Evolutionary conservation across 2,113 vertebrate genomes (phyloP).

Genomic region (Tetraodon nigroviridis): DNA sequence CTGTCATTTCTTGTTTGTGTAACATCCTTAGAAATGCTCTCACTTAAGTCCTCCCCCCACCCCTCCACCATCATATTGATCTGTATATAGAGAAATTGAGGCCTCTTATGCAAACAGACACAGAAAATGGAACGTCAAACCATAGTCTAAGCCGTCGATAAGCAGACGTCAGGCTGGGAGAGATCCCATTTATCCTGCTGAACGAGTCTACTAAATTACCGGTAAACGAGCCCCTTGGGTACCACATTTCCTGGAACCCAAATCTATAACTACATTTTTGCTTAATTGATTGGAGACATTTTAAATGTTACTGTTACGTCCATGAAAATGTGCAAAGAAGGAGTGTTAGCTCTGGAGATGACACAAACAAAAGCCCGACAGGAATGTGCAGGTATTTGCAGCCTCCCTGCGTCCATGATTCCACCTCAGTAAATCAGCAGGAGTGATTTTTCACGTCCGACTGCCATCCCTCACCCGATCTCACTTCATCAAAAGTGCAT

Average conservation of each 20-base stretch:
- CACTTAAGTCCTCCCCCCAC: slow-evolving; percentile 25
- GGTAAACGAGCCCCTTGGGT: slow-evolving; percentile 29
- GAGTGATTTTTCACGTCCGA: slow-evolving; percentile 48
- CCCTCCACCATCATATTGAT: slow-evolving; percentile 6
- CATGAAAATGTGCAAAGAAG: slow-evolving; percentile 18
- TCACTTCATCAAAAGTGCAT: slow-evolving; percentile 51
- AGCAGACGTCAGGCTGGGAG: slow-evolving; percentile 24
- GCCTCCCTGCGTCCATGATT: background rate
- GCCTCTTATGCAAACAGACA: background rate
- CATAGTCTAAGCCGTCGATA: slow-evolving; percentile 38
- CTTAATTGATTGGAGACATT: slow-evolving; percentile 36
- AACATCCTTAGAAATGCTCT: slow-evolving; percentile 37
- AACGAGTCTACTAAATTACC: slow-evolving; percentile 29
- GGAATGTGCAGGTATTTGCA: slow-evolving; percentile 4
- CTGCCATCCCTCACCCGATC: slow-evolving; percentile 25
- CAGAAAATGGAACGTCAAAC: slow-evolving; percentile 11
- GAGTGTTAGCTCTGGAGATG: background rate
- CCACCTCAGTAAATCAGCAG: slow-evolving; percentile 33
- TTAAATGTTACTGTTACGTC: slow-evolving; percentile 37
- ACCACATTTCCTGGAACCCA: slow-evolving; percentile 23
- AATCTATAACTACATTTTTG: slow-evolving; percentile 40
- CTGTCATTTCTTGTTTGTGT: slow-evolving; percentile 54
- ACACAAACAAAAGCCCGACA: background rate
- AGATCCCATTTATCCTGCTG: slow-evolving; percentile 25
- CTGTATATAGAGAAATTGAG: slow-evolving; percentile 8